Evolutionary conservation across 2,888 invertebrate species (phyloP).

Genomic region (Netelia inedita): DNA sequence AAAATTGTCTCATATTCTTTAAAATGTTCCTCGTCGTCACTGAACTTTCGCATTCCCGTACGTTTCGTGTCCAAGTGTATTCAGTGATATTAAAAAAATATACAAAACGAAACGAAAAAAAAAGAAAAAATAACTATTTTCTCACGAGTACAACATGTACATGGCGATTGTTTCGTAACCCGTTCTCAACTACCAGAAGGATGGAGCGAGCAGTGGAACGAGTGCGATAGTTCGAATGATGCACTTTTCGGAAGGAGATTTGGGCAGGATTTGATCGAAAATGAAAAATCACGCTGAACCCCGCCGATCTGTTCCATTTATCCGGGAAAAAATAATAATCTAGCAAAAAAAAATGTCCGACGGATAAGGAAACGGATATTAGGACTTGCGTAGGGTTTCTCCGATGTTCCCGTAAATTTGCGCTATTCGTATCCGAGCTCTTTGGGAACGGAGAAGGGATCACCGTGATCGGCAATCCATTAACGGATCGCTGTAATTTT

Average conservation of each 20-base stretch:
- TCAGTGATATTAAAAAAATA: slow-evolving; percentile 8
- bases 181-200: slow-evolving; percentile 15
- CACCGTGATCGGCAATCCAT: slow-evolving; percentile 15
- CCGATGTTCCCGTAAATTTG: not conserved
- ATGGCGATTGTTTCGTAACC: not conserved
- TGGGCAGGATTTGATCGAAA: not conserved
- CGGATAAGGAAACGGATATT: slow-evolving; percentile 34
- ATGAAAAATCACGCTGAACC: slow-evolving; percentile 14
- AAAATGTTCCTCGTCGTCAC: not conserved
- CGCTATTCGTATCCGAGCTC: slow-evolving; percentile 1
- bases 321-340: slow-evolving; percentile 19
- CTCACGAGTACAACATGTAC: not conserved
- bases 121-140: no score
- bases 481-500: slow-evolving; percentile 15
- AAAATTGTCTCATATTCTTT: slow-evolving; percentile 25
- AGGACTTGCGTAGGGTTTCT: slow-evolving; percentile 26
- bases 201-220: slow-evolving; percentile 3
- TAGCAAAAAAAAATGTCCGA: not conserved
- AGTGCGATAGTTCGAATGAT: slow-evolving; percentile 4
- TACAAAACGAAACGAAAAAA: slow-evolving; percentile 8
- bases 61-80: not conserved
- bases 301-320: not conserved
- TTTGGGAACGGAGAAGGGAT: slow-evolving; percentile 11
- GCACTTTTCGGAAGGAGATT: slow-evolving; percentile 25
- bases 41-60: not conserved